phyloP scores from a whole-genome alignment of 2,888 invertebrate genomes.

The Tetropium fuscum region DNA sequence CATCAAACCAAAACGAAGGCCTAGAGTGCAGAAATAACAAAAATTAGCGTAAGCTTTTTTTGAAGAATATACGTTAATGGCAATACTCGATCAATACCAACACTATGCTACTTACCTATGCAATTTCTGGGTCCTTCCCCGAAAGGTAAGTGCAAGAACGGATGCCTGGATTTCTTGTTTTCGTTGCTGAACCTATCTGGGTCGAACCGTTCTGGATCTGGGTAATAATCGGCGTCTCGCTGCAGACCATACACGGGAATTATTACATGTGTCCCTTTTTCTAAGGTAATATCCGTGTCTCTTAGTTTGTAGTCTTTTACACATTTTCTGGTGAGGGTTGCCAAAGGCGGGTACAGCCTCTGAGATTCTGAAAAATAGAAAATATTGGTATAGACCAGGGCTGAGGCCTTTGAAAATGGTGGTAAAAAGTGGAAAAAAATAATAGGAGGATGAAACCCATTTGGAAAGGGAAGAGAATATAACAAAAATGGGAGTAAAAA shows the following conservation, averaged over 20 bases:
- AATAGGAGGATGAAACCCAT: no score
- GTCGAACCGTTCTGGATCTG: conserved; percentile 48
- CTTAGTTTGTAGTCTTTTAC: conserved; percentile 47
- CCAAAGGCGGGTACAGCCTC: conserved; percentile 46
- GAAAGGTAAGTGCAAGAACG: conserved; percentile 46
- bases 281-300: conserved; percentile 43
- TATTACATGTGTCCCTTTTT: conserved; percentile 45
- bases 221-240: conserved; percentile 47
- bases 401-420: no score
- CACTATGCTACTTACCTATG: conserved; percentile 47
- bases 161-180: conserved; percentile 35
- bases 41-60: no score
- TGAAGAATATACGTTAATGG: no score
- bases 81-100: no score
- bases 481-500: no score
- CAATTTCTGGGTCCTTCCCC: conserved; percentile 53
- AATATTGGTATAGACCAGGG: no score
- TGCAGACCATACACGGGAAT: conserved; percentile 44
- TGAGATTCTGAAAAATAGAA: conserved; percentile 39
- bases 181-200: conserved; percentile 49
- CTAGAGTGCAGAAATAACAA: conserved; percentile 31
- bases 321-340: conserved; percentile 41
- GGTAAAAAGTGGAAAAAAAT: no score
- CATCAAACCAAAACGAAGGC: conserved; percentile 43
- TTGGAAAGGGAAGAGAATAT: no score